Base-by-base conservation (phyloP, 1,140 invertebrate genomes). In the Scaptodrosophila lebanonensis region DNA sequence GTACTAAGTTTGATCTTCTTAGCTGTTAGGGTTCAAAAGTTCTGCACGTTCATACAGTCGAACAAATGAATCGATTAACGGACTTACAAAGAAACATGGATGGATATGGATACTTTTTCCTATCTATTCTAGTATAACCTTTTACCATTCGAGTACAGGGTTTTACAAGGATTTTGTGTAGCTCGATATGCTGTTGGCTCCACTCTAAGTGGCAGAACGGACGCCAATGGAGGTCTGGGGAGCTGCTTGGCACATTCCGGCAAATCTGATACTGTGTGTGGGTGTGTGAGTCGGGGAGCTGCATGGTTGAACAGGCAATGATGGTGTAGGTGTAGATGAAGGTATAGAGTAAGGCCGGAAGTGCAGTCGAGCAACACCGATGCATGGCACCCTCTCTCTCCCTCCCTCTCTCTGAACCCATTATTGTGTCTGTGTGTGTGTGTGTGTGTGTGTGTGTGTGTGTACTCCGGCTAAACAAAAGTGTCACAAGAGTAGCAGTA, bases 231-330 rank as follows among this genome's bases (percentile, higher is more conserved):
- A n/a, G n/a, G n/a, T n/a, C n/a, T n/a, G n/a, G n/a, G n/a, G n/a
- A n/a, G n/a, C 36, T 44, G 53, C 53, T 35, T 32, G 49, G 44
- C 48, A 50, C 43, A 66, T 72, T 49, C 58, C 63, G 43, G 50
- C 58, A 47, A 67, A 64, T 58, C 66, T 70, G 71, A 70, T 76
- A 76, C 60, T 56, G 50, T 48, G 8, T 35, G 18, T 44, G 12
- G 38, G 13, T 33, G n/a, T 53, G 15, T 18, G 7, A 32, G 11
- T 42, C 8, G 13, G 18, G 48, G 39, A 52, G 30, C 54, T 56
- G 63, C 63, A 77, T 68, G 73, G 71, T 57, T 76, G 71, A 76
- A 75, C 65, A 75, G 71, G 69, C 70, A 75, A 69, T 76, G 71
- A 60, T 54, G 66, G 47, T 60, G 71, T 48, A 56, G 70, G 47